Conservation (phyloP, 2,113 vertebrate genomes). For the Tragelaphus scriptus region DNA sequence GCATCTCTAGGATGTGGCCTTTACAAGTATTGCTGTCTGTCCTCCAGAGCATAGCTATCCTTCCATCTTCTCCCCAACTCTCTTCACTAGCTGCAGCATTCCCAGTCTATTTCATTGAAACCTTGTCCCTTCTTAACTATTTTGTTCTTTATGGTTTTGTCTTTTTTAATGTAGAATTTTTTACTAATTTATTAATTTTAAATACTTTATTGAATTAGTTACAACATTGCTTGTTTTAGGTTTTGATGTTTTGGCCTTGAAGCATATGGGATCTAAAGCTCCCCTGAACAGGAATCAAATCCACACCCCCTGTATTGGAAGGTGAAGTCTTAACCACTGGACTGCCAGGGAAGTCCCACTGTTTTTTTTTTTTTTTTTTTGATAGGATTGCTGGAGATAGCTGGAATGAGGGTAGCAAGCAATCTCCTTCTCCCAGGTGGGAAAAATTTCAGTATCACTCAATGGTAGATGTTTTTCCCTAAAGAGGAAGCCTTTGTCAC, state of each 20-base stretch:
- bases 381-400: neutral
- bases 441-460: neutral
- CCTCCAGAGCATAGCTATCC: neutral
- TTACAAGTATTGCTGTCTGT: neutral
- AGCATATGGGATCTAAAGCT: no score
- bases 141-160: neutral
- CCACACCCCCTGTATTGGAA: no score
- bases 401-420: neutral
- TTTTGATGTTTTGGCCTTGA: no score
- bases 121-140: neutral
- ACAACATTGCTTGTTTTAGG: no score
- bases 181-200: no score
- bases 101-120: neutral
- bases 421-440: neutral
- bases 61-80: neutral
- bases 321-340: no score
- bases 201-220: no score
- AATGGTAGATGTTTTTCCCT: neutral
- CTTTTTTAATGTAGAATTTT: neutral
- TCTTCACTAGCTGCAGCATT: neutral
- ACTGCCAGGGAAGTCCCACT: no score
- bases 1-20: neutral
- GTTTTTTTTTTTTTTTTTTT: no score
- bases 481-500: neutral
- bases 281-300: no score